phyloP scores from a whole-genome alignment of 2,888 invertebrate genomes.

The Apoda limacodes region DNA sequence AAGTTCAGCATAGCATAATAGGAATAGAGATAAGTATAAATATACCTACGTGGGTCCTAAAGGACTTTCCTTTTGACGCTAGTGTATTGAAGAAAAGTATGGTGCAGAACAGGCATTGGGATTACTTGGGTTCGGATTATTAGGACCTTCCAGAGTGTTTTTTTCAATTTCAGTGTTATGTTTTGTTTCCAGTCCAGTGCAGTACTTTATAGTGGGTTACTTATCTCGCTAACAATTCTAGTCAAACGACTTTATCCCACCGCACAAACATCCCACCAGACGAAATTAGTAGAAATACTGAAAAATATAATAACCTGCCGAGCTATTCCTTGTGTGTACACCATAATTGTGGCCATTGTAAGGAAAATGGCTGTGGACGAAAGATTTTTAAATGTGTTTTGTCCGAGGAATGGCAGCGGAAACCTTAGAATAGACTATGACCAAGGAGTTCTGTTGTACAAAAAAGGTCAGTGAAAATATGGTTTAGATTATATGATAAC shows the following conservation, averaged over 20 bases:
- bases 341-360: slow-evolving; percentile 27
- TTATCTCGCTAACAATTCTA: slow-evolving; percentile 28
- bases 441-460: slow-evolving; percentile 52
- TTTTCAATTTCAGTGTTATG: too few relatives aligned
- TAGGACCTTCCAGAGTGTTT: too few relatives aligned
- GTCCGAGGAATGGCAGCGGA: slow-evolving; percentile 26
- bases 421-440: slow-evolving; percentile 50
- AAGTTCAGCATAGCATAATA: too few relatives aligned
- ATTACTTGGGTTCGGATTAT: neutral
- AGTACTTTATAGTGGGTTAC: slow-evolving; percentile 34
- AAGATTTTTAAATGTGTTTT: too few relatives aligned
- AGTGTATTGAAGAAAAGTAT: too few relatives aligned
- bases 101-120: too few relatives aligned
- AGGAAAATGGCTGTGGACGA: slow-evolving; percentile 21
- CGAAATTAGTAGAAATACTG: slow-evolving; percentile 24
- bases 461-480: slow-evolving; percentile 33
- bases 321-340: slow-evolving; percentile 34
- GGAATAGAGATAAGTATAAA: too few relatives aligned
- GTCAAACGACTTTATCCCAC: slow-evolving; percentile 18
- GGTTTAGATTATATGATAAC: neutral
- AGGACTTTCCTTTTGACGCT: too few relatives aligned
- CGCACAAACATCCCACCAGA: neutral
- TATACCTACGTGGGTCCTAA: too few relatives aligned
- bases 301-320: slow-evolving; percentile 34
- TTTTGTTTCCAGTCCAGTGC: slow-evolving; percentile 43